Base-by-base conservation (phyloP, 2,888 invertebrate genomes). In the Meiosimyza decipiens region DNA sequence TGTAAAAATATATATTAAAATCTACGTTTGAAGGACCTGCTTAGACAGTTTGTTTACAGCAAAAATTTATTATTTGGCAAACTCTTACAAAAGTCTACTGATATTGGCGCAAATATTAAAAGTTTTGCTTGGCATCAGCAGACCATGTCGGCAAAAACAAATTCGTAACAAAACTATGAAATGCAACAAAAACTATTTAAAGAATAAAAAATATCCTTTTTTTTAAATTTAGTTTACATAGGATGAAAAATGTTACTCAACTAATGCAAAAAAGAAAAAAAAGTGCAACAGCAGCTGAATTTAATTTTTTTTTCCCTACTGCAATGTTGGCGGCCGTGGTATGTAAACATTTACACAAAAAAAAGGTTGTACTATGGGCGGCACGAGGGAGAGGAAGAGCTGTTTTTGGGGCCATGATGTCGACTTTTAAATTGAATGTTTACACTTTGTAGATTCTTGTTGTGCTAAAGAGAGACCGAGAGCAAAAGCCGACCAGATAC, bases 391-490 rank as follows among this genome's bases (percentile, higher is more conserved):
- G 15, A 28, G 40, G 12, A 66, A 33, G 22, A 9, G 28, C 18
- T 11, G 28, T 22, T 33, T 1, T 3, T 33, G 59, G 16, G 22
- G n/a, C 40, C 16, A 6, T 15, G 12, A 18, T 22, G 55, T 50
- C 60, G 52, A 52, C 69, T 22, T 62, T 28, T 62, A 69, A 60
- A 60, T 51, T 69, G n/a, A 52, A 62, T 69, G 69, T 60, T 69
- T 60, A 51, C 69, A 69, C 33, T 57, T 57, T 57, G 57, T 57
- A 64, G 28, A 40, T 40, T 40, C 40, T 40, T 40, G 40, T 40
- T 6, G 40, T 40, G 40, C 40, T 9, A 40, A 6, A 40, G 40
- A 6, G 40, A 40, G 40, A 40, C 9, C 3, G 40, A 6, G 40
- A 47, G 63, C 7, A 63, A 40, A 40, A 40, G 9, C 40, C 40